A percentile compares a stretch with the other conserved stretches of the same genome.
Conservation (phyloP, 1,140 invertebrate genomes). For the Drosophila kanapiae region DNA sequence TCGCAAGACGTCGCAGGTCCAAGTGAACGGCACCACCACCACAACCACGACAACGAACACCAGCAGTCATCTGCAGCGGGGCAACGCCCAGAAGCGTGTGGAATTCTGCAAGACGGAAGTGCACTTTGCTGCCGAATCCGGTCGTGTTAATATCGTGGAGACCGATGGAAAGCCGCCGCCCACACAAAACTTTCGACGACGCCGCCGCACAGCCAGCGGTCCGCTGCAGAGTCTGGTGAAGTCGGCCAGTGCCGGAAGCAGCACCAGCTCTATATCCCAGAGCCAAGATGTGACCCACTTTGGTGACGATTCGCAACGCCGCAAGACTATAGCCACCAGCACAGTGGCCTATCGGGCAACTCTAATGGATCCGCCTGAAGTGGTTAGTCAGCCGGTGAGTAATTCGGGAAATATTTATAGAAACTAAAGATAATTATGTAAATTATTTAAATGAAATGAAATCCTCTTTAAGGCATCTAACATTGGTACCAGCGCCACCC, state of each 20-base stretch:
- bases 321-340: constrained; percentile 59
- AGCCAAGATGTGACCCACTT: constrained; percentile 64
- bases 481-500: constrained; percentile 22
- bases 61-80: constrained; percentile 42
- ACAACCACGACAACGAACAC: constrained; percentile 68
- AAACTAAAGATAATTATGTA: background rate
- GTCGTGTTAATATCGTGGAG: constrained; percentile 93
- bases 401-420: background rate
- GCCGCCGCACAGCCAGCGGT: constrained; percentile 86
- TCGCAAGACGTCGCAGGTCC: constrained; percentile 79
- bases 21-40: constrained; percentile 58
- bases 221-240: constrained; percentile 78
- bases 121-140: constrained; percentile 93
- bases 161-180: constrained; percentile 94
- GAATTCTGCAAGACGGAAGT: constrained; percentile 95
- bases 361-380: constrained; percentile 69
- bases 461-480: background rate
- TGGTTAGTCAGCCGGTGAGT: constrained; percentile 53
- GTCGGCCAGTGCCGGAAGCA: constrained; percentile 53
- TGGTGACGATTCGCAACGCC: constrained; percentile 67
- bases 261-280: constrained; percentile 17
- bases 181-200: constrained; percentile 90
- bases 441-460: no score
- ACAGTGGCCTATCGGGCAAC: constrained; percentile 76
- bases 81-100: constrained; percentile 88